phyloP scores from a whole-genome alignment of 2,797 vertebrate species.

The Hippoglossus hippoglossus region DNA sequence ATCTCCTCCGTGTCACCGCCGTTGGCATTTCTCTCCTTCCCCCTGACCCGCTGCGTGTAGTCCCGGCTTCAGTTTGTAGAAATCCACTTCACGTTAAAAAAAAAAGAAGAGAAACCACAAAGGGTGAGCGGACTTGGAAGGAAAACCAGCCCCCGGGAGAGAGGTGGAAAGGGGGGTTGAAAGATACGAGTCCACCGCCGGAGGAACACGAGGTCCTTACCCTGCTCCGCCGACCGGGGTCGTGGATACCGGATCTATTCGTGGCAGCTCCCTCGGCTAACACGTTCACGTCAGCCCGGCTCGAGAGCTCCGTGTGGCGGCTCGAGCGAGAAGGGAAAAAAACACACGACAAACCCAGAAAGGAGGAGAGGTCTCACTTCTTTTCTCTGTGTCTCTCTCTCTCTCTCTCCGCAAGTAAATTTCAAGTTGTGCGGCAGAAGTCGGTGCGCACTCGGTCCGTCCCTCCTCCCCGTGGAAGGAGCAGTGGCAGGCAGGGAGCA shows the following conservation, averaged over 20 bases:
- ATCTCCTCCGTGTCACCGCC: constrained; percentile 77
- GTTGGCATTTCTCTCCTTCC: constrained; percentile 80
- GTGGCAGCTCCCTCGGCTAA: constrained; percentile 65
- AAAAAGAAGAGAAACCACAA: background rate
- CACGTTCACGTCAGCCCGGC: constrained; percentile 62
- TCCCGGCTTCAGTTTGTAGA: constrained; percentile 67
- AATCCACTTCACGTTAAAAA: constrained; percentile 70
- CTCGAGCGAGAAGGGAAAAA: background rate
- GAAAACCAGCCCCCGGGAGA: background rate
- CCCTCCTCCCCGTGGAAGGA: constrained; percentile 36
- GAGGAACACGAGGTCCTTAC: constrained; percentile 73
- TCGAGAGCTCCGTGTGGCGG: constrained; percentile 55
- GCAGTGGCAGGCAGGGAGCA: constrained; percentile 40
- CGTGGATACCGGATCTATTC: constrained; percentile 69
- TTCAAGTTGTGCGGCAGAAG: background rate
- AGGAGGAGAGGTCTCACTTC: too few relatives aligned
- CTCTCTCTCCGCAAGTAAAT: too few relatives aligned
- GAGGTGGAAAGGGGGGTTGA: background rate
- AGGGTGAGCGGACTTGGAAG: background rate
- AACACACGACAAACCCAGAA: too few relatives aligned
- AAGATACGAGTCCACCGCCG: constrained; percentile 55
- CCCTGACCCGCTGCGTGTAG: constrained; percentile 57
- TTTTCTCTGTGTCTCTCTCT: too few relatives aligned
- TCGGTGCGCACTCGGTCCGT: constrained; percentile 7
- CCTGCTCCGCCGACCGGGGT: constrained; percentile 62